Base-by-base conservation (phyloP, 2,888 invertebrate species). In the Crepidodera aurea region DNA sequence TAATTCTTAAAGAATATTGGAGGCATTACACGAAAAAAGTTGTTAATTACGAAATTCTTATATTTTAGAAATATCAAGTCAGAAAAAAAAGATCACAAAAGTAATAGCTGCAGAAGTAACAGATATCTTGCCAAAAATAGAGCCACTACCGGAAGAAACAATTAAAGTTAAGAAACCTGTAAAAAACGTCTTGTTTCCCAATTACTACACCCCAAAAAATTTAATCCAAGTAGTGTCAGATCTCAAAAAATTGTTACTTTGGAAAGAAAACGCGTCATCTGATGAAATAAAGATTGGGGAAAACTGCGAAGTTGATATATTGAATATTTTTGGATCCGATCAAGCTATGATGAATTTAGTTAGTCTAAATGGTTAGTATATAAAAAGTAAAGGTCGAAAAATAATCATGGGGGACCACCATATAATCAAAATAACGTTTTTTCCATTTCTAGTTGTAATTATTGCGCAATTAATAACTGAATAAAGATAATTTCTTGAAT, bases 341-440 rank as follows among this genome's bases (percentile, higher is more conserved):
- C 51, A 67, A 6, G 69, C 73, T 22, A 71, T 77, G 53, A 53
- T 69, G 5, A 65, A 71, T 16, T 16, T 79, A 19, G 46, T 78
- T 7, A 40, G 71, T n/a, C 22, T 66, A 39, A 78, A 79, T 68
- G 65, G 79, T 78, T 70, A 73, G 74, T 72, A 54, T n/a, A n/a
- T n/a, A n/a, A n/a, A n/a, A n/a, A n/a, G n/a, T n/a, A n/a, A n/a
- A n/a, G n/a, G n/a, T n/a, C n/a, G n/a, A n/a, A n/a, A n/a, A n/a
- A n/a, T n/a, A n/a, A n/a, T n/a, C n/a, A n/a, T n/a, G n/a, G n/a
- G n/a, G n/a, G n/a, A n/a, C n/a, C n/a, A n/a, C n/a, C n/a, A n/a
- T n/a, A n/a, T n/a, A n/a, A n/a, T n/a, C n/a, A n/a, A n/a, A n/a
- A n/a, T n/a, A n/a, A n/a, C n/a, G n/a, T n/a, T n/a, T n/a, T n/a